Evolutionary conservation across 30 jellyfish, hydroid and myxozoan species (phyloP).

Genomic region (Catostylus mosaicus): DNA sequence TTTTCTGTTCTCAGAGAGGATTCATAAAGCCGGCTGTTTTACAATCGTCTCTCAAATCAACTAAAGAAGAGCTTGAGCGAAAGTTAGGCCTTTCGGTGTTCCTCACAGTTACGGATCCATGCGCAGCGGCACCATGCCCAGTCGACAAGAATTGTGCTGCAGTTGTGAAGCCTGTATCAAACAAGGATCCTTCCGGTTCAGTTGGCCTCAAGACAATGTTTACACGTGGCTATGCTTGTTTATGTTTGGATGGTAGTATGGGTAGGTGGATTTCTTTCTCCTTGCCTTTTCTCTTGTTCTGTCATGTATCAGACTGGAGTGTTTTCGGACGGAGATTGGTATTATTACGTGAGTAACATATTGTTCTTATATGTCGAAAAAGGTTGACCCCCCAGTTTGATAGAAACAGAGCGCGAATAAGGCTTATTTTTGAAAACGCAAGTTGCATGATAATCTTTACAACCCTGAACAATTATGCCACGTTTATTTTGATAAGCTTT

Average conservation of each 20-base stretch:
- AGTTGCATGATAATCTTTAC: too few species aligned
- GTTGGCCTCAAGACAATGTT: conserved; percentile 23
- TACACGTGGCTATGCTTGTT: conserved; percentile 50
- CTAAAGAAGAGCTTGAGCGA: conserved; percentile 35
- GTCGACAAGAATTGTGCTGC: conserved; percentile 66
- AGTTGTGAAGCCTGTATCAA: conserved; percentile 56
- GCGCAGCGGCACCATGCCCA: conserved; percentile 79
- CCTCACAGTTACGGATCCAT: conserved; percentile 54
- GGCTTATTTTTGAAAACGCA: too few species aligned
- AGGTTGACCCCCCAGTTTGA: too few species aligned
- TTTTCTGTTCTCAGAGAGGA: conserved; percentile 10
- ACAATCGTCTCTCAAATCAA: conserved; percentile 33
- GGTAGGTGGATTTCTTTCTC: conserved; percentile 11
- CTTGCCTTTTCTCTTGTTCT: too few species aligned
- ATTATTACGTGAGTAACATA: too few species aligned
- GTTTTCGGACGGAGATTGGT: too few species aligned
- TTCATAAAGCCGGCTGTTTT: conserved; percentile 55
- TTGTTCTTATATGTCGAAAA: too few species aligned
- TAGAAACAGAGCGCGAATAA: too few species aligned
- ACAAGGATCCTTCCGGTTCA: conserved; percentile 3
- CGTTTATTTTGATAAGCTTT: too few species aligned
- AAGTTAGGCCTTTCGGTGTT: conserved; percentile 50
- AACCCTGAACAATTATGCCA: too few species aligned
- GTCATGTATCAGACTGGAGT: too few species aligned
- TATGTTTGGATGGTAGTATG: conserved; percentile 75